Conservation (phyloP, 1,140 invertebrate genomes). For the Brevipalpus yothersi region DNA sequence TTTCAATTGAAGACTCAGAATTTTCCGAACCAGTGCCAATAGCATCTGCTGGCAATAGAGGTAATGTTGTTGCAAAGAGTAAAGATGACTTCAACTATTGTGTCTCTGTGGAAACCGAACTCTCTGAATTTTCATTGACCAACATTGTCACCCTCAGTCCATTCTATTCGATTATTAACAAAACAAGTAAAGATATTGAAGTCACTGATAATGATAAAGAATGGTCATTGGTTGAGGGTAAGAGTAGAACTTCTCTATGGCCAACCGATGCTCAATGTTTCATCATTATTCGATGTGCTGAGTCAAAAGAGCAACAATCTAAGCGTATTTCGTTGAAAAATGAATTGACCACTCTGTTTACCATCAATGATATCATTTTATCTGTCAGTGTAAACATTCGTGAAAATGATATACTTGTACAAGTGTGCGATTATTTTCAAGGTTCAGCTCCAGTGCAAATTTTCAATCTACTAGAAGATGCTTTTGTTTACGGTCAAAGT, state of each 20-base stretch:
- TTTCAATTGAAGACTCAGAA: conserved; percentile 59
- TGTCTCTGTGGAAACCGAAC: conserved; percentile 46
- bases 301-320: too few species aligned
- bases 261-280: conserved; percentile 25
- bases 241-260: conserved; percentile 58
- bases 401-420: conserved; percentile 1
- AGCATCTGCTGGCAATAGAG: conserved; percentile 81
- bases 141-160: conserved; percentile 89
- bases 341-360: too few species aligned
- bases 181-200: conserved; percentile 44
- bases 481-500: conserved; percentile 5
- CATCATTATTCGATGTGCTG: too few species aligned
- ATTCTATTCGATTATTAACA: conserved; percentile 78
- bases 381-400: conserved; percentile 6
- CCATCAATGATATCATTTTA: neutral
- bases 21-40: conserved; percentile 94
- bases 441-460: conserved; percentile 7
- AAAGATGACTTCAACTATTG: conserved; percentile 23
- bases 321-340: too few species aligned
- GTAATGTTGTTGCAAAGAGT: conserved; percentile 42
- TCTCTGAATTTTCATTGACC: conserved; percentile 72
- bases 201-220: conserved; percentile 38
- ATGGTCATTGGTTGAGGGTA: conserved; percentile 10
- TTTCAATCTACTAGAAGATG: conserved; percentile 1
- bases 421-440: conserved; percentile 7